Base-by-base conservation (phyloP, 2,113 vertebrate genomes). In the Hystrix cristata region DNA sequence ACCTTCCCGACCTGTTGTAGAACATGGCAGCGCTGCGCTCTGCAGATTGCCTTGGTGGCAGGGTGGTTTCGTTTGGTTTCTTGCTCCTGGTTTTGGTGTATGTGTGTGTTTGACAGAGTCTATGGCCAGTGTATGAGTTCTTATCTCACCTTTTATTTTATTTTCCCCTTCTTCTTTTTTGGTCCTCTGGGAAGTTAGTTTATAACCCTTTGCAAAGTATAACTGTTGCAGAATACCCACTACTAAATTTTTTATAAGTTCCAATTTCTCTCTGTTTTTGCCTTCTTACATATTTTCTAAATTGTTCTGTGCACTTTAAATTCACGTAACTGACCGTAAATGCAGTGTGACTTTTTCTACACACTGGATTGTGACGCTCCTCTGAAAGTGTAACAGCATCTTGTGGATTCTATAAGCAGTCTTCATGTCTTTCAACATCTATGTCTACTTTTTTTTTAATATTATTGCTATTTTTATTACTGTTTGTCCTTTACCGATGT, bases 1-100 rank as follows among this genome's bases (percentile, higher is more conserved):
- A 99, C 98, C 99, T 99, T 91, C 99, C 99, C 0, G 99, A 99
- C 97, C 99, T 99, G 59, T 97, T 99, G 82, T 99, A 99, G 98
- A 97, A 94, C 93, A 83, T 81, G 38, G 60, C 79, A 80, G 92
- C 34, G 64, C 91, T 79, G 62, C 90, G 48, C 97, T 97, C 97
- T 87, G 5, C 87, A 98, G 96, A 91, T 97, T 76, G n/a, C 2
- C 94, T 87, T 95, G 90, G 95, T 92, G 95, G 87, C 96, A 84
- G 96, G 90, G 85, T 88, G 95, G 64, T 97, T 95, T 98, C 95
- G 74, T 98, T 93, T 46, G 67, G 9, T 55, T 91, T 80, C 79
- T 53, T 1, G 9, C 31, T 79, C 84, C 62, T 78, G 13, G 67
- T 79, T 90, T 34, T 8, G 25, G 43, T 21, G 78, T 29, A 34